Evolutionary conservation across 2,888 invertebrate species (phyloP).

Genomic region (Schizaphis graminum): DNA sequence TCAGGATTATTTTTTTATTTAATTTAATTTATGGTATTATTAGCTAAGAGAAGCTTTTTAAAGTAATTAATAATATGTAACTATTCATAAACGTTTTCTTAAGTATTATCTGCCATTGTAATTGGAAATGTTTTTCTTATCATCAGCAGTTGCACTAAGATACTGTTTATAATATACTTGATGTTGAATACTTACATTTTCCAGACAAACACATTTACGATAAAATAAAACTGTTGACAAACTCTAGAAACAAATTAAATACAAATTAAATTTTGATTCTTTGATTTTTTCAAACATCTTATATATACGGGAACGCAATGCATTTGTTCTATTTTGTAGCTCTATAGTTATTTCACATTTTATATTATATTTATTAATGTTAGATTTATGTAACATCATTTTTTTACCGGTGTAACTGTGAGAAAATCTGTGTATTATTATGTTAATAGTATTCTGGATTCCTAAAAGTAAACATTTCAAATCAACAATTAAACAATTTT

Average conservation of each 20-base stretch:
- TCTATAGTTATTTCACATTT: neutral
- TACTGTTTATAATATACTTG: neutral
- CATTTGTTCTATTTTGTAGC: neutral
- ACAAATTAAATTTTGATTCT: neutral
- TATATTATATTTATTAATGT: neutral
- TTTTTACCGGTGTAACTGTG: neutral
- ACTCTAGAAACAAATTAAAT: slow-evolving; percentile 1
- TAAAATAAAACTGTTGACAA: neutral
- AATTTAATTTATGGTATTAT: neutral
- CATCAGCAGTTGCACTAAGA: neutral
- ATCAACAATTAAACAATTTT: neutral
- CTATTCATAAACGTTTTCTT: neutral
- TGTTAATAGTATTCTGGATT: neutral
- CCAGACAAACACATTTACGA: neutral
- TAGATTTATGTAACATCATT: neutral
- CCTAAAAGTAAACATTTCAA: neutral
- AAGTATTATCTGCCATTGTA: neutral
- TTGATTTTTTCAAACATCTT: neutral
- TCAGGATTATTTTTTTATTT: neutral
- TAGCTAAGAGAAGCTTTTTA: neutral
- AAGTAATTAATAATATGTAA: neutral
- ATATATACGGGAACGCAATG: neutral
- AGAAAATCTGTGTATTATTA: neutral
- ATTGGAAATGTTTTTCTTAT: neutral
- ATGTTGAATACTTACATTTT: neutral